A percentile compares a stretch with the other conserved stretches of the same genome.
Conservation (phyloP, 2,113 vertebrate species). For the Halichoeres trimaculatus region DNA sequence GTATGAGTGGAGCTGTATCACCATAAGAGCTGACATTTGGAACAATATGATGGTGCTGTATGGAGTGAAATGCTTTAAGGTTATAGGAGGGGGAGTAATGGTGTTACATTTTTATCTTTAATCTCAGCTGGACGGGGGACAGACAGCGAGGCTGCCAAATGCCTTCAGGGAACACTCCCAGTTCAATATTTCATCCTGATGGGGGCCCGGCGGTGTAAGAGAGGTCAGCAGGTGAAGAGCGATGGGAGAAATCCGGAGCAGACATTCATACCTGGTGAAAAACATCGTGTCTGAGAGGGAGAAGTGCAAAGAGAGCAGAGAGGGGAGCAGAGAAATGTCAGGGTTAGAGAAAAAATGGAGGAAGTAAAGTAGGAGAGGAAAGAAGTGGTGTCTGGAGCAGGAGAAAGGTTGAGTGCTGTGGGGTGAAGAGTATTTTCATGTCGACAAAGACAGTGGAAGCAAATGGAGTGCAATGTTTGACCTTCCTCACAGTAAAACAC, state of each 20-base stretch:
- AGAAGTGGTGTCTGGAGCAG: neutral
- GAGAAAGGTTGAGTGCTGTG: neutral
- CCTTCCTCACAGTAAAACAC: neutral
- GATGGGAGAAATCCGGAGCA: conserved; percentile 14
- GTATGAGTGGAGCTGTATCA: neutral
- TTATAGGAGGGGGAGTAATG: conserved; percentile 5
- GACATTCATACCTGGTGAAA: conserved; percentile 47
- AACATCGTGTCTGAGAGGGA: conserved; percentile 22
- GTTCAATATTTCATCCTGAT: conserved; percentile 73
- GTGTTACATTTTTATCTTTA: conserved; percentile 59
- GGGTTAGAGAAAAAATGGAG: conserved; percentile 24
- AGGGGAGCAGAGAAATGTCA: neutral
- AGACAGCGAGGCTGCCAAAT: conserved; percentile 33
- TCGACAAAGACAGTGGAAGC: conserved; percentile 3
- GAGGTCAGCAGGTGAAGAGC: conserved; percentile 63
- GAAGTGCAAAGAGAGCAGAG: conserved; percentile 7
- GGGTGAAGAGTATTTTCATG: conserved; percentile 3
- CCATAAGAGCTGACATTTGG: neutral
- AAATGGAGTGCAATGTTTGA: neutral
- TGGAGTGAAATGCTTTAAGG: conserved; percentile 15
- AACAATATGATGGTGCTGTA: neutral
- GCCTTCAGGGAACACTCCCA: conserved; percentile 52
- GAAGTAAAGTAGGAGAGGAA: conserved; percentile 2
- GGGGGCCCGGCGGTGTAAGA: conserved; percentile 54
- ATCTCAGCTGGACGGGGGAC: conserved; percentile 42